These are phyloP conservation scores for Pseudomyrmex sp. DNA, from an alignment of 1,140 invertebrate species.

Conservation along the genomic window DNA sequence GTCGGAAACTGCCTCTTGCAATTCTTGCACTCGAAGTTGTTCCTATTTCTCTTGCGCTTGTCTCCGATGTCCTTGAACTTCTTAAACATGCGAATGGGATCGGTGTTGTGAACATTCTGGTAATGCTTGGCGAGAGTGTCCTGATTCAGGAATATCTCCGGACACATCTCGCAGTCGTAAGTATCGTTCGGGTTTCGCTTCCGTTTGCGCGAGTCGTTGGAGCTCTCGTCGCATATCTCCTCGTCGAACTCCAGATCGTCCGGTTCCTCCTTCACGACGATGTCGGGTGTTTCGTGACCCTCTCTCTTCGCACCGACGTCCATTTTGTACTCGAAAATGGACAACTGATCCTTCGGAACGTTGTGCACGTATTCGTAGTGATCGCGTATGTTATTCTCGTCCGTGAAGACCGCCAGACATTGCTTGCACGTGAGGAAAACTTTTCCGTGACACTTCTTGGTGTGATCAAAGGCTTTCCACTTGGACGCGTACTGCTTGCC, in stretches of 20 bases:
- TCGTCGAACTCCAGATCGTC: conserved; percentile 81
- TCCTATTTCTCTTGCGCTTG: conserved; percentile 66
- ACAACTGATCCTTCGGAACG: conserved; percentile 81
- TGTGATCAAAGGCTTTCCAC: conserved; percentile 88
- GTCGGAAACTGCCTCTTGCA: conserved; percentile 83
- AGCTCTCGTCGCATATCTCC: conserved; percentile 75
- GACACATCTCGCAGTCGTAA: conserved; percentile 83
- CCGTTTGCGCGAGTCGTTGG: conserved; percentile 70
- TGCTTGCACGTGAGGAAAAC: conserved; percentile 87
- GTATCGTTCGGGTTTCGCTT: conserved; percentile 77
- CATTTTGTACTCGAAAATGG: conserved; percentile 79
- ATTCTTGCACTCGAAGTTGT: conserved; percentile 82
- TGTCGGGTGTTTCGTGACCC: conserved; percentile 67
- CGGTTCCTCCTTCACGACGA: conserved; percentile 81
- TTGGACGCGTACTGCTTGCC: conserved; percentile 87
- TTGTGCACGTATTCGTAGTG: conserved; percentile 84
- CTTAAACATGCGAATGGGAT: conserved; percentile 79
- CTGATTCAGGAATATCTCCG: conserved; percentile 81
- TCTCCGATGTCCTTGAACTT: conserved; percentile 73
- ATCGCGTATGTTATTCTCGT: conserved; percentile 83
- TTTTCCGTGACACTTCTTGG: conserved; percentile 87
- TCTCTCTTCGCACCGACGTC: conserved; percentile 71
- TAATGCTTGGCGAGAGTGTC: conserved; percentile 81
- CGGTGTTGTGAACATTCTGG: conserved; percentile 80
- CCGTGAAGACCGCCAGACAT: conserved; percentile 87